These are phyloP conservation scores for Phalacrocorax pelagicus DNA, from an alignment of 2,113 vertebrate genomes.

Conservation along the genomic window DNA sequence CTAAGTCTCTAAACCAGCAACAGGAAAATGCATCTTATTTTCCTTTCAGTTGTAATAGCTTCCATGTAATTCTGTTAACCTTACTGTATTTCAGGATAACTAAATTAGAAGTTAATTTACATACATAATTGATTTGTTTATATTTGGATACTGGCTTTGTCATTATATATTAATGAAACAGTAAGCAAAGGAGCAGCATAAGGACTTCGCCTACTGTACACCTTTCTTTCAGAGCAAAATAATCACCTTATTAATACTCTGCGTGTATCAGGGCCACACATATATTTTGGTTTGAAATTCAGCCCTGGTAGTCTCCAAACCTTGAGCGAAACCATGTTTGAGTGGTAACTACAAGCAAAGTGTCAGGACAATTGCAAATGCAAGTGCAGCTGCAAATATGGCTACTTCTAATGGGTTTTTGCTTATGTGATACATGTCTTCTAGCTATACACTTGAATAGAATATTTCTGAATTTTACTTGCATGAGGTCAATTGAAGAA, in stretches of 20 bases:
- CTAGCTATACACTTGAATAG: not conserved
- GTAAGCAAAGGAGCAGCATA: not conserved
- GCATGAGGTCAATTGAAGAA: not conserved
- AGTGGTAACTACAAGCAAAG: not conserved
- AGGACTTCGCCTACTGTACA: not conserved
- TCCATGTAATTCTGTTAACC: conserved; percentile 42
- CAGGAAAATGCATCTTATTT: conserved; percentile 39
- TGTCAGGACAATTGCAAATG: not conserved
- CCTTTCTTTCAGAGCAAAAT: not conserved
- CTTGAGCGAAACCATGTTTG: not conserved
- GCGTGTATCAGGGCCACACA: not conserved
- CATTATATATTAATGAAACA: conserved; percentile 25
- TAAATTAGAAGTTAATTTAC: conserved; percentile 41
- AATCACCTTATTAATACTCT: not conserved
- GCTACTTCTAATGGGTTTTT: not conserved
- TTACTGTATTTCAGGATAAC: conserved; percentile 26
- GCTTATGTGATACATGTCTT: not conserved
- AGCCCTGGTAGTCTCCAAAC: not conserved
- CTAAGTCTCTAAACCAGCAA: not conserved
- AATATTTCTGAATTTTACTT: not conserved
- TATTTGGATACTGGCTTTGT: conserved; percentile 4
- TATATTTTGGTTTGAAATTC: not conserved
- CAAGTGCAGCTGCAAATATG: not conserved
- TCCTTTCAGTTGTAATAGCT: conserved; percentile 39
- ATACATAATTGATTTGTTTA: conserved; percentile 33